Base-by-base conservation (phyloP, 2,888 invertebrate genomes). In the Tetragonisca angustula region DNA sequence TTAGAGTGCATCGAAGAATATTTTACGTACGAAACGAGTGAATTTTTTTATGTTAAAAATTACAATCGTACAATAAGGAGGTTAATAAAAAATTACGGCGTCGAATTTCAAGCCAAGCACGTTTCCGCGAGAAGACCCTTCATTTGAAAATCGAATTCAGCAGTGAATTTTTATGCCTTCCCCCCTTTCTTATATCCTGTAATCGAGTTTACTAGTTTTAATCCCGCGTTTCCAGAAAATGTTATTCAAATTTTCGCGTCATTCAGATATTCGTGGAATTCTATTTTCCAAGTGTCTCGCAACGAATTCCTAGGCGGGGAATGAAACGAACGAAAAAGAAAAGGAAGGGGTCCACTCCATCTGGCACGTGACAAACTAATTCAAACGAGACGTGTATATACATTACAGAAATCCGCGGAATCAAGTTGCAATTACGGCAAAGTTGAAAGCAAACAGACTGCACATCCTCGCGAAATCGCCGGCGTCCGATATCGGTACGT, bases 401-500 rank as follows among this genome's bases (percentile, higher is more conserved):
- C 15, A n/a, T 56, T 15, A n/a, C 2, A 59, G 56, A 59, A n/a
- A 59, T 15, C 15, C n/a, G n/a, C 13, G n/a, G n/a, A 59, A 59
- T 59, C 59, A 76, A 82, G 82, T 82, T 76, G 43, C 19, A 61
- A 17, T 24, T 61, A 9, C 19, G 69, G 27, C 68, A 24, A 64
- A 75, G 43, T 61, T 54, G 49, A 76, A 75, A 75, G 64, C 74
- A 84, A 84, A 81, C 61, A 81, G 50, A 59, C 50, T 32, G 50
- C 54, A 85, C 77, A 24, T 64, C 71, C 75, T 59, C 24, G 54
- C 32, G 65, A 74, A 43, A 79, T 85, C 61, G n/a, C 43, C 52
- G 32, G 36, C 50, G 21, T 54, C 24, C 65, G 27, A 77, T 65
- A 72, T 72, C 36, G 56, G 36, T 59, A 59, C 71, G 52, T 32